These are phyloP conservation scores for Otolemur crassicaudatus DNA, from an alignment of 2,797 vertebrate species.

Conservation along the genomic window DNA sequence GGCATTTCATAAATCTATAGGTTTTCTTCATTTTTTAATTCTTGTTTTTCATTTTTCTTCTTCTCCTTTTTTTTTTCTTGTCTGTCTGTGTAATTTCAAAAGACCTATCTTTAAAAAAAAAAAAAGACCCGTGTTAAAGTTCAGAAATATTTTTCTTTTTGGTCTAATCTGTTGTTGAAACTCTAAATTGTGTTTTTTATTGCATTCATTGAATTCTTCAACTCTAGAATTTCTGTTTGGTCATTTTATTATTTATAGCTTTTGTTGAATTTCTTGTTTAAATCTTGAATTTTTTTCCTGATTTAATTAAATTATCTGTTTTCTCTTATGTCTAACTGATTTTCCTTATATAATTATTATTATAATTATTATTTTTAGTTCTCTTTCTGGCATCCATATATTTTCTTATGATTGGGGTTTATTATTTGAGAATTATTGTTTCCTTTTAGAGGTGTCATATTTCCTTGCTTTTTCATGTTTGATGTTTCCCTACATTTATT, in stretches of 20 bases:
- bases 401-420: background rate
- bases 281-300: background rate
- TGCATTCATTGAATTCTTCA: background rate
- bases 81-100: background rate
- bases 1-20: background rate
- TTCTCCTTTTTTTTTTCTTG: background rate
- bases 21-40: background rate
- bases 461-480: background rate
- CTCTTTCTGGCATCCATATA: background rate
- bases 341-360: background rate
- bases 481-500: background rate
- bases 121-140: background rate
- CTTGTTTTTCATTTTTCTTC: no score
- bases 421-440: background rate
- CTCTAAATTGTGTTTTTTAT: background rate
- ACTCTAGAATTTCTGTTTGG: background rate
- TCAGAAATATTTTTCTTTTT: background rate
- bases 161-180: background rate
- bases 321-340: background rate
- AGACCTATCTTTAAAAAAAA: background rate
- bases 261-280: background rate
- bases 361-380: background rate
- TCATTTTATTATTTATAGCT: background rate
- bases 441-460: background rate
- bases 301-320: background rate